A percentile compares a stretch with the other conserved stretches of the same genome.
These are phyloP conservation scores for Helicorthomorpha holstii DNA, from an alignment of 1,140 invertebrate species.

Conservation along the genomic window DNA sequence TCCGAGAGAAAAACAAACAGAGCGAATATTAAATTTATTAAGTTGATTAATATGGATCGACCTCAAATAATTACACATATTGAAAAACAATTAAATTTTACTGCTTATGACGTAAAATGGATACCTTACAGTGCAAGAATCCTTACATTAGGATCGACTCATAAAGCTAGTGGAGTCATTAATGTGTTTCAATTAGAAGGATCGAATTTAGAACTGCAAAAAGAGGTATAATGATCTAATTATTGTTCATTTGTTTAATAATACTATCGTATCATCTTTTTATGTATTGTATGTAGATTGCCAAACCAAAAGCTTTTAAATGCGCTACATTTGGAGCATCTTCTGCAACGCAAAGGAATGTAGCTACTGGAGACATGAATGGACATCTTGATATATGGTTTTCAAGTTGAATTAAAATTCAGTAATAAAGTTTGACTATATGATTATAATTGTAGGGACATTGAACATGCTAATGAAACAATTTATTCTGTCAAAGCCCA, in stretches of 20 bases:
- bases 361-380: conserved; percentile 83
- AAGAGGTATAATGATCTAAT: conserved; percentile 29
- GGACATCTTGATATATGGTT: conserved; percentile 71
- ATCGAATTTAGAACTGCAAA: conserved; percentile 49
- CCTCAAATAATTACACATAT: conserved; percentile 79
- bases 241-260: background rate
- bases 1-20: too few relatives aligned
- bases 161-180: conserved; percentile 63
- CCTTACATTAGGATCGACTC: conserved; percentile 64
- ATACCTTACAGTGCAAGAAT: conserved; percentile 84
- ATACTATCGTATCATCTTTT: background rate
- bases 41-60: conserved; percentile 50
- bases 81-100: conserved; percentile 66
- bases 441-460: conserved; percentile 40
- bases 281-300: conserved; percentile 30
- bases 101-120: conserved; percentile 85
- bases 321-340: conserved; percentile 85
- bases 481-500: conserved; percentile 72
- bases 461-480: conserved; percentile 51
- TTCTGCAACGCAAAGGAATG: conserved; percentile 49
- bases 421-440: too few relatives aligned
- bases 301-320: conserved; percentile 67
- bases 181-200: conserved; percentile 70
- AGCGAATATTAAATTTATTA: too few relatives aligned
- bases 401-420: conserved; percentile 8